phyloP scores from a whole-genome alignment of 2,888 invertebrate species.

The Eutolmus rufibarbis region DNA sequence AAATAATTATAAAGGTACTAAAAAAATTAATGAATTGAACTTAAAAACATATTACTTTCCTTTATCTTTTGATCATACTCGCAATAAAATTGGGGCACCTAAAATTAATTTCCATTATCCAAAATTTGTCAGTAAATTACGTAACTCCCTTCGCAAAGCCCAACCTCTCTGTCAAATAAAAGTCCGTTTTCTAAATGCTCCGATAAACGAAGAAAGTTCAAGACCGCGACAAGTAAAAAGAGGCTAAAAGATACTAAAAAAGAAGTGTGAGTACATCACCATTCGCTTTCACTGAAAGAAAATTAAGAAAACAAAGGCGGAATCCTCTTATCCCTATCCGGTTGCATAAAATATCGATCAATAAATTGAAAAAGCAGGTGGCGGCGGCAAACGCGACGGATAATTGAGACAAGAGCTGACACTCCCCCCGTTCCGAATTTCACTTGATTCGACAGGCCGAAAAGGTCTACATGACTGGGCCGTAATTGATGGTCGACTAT shows the following conservation, averaged over 20 bases:
- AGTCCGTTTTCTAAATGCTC: background rate
- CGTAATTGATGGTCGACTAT: slow-evolving; percentile 27
- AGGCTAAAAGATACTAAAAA: background rate
- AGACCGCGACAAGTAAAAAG: background rate
- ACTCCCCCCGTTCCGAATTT: background rate
- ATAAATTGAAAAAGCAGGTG: background rate
- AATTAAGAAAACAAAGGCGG: slow-evolving; percentile 24
- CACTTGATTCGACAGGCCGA: background rate
- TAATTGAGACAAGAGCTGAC: background rate
- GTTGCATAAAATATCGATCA: slow-evolving; percentile 33
- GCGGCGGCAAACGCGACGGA: background rate
- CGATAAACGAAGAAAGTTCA: background rate
- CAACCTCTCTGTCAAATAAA: background rate
- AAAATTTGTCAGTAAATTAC: background rate
- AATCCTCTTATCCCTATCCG: slow-evolving; percentile 38
- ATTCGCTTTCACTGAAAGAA: slow-evolving; percentile 22
- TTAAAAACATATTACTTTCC: background rate
- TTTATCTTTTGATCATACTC: background rate
- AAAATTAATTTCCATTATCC: background rate
- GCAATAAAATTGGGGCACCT: background rate
- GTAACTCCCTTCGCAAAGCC: background rate
- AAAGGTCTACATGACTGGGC: background rate
- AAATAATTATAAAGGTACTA: too few species aligned
- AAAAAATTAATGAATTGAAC: too few species aligned
- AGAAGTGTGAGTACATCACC: background rate